phyloP scores from a whole-genome alignment of 2,113 vertebrate genomes.

The Sphyrna mokarran region DNA sequence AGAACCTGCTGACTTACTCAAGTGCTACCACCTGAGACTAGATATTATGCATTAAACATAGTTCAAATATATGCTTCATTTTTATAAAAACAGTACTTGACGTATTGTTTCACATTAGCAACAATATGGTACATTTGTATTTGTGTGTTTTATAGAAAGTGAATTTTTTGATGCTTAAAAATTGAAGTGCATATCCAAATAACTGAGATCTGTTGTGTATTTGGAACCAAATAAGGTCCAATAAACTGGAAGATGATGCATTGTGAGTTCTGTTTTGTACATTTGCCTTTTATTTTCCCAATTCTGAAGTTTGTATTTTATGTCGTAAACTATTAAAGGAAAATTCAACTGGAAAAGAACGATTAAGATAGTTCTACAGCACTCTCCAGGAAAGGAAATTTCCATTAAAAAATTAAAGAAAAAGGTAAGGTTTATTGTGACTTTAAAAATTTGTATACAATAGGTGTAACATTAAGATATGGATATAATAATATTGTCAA shows the following conservation, averaged over 20 bases:
- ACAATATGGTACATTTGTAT: neutral
- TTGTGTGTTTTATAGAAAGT: neutral
- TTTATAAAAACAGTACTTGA: neutral
- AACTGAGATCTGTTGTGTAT: neutral
- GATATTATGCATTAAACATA: neutral
- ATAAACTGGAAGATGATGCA: neutral
- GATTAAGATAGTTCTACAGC: conserved; percentile 75
- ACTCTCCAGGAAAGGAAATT: conserved; percentile 77
- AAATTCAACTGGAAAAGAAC: conserved; percentile 98
- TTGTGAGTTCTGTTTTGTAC: neutral
- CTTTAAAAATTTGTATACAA: neutral
- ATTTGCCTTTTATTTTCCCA: neutral
- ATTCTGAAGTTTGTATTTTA: neutral
- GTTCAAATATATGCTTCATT: neutral
- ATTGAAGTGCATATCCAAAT: neutral
- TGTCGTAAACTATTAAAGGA: conserved; percentile 51
- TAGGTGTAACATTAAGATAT: neutral
- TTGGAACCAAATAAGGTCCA: neutral
- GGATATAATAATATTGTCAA: neutral
- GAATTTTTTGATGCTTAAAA: neutral
- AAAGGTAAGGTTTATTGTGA: conserved; percentile 65
- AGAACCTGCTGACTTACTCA: neutral
- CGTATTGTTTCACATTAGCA: too few species aligned
- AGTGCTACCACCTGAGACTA: neutral
- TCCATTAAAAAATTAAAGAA: conserved; percentile 83